Conservation (phyloP, 2,797 vertebrate genomes). For the Holocentrus rufus region DNA sequence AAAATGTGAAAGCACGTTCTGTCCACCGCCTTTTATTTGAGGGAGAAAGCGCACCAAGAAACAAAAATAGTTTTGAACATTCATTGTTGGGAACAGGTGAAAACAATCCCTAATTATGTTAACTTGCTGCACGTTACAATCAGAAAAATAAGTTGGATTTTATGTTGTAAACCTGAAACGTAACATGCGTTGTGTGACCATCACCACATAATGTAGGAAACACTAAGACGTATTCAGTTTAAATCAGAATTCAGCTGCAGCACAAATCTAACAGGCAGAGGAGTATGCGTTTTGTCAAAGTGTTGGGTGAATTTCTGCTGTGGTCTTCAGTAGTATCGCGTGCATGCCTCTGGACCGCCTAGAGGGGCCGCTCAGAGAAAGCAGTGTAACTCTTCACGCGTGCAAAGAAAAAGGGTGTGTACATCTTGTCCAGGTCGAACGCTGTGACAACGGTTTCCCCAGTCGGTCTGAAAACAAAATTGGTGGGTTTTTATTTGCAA, state of each 20-base stretch:
- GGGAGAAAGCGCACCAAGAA: slow-evolving; percentile 65
- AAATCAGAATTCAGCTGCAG: slow-evolving; percentile 63
- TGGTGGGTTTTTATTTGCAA: background rate
- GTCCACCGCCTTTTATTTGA: slow-evolving; percentile 71
- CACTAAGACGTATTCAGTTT: slow-evolving; percentile 40
- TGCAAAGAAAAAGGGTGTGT: slow-evolving; percentile 94
- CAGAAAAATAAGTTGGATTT: slow-evolving; percentile 71
- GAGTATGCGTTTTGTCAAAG: slow-evolving; percentile 32
- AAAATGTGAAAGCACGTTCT: background rate
- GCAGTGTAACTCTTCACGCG: slow-evolving; percentile 97
- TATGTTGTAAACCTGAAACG: slow-evolving; percentile 56
- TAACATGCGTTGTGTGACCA: slow-evolving; percentile 46
- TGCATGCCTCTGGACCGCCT: slow-evolving; percentile 63
- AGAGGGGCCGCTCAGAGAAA: slow-evolving; percentile 93
- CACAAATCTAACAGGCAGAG: slow-evolving; percentile 51
- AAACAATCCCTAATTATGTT: slow-evolving; percentile 63
- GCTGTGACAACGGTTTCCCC: slow-evolving; percentile 93
- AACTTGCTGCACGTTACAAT: slow-evolving; percentile 68
- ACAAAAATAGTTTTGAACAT: slow-evolving; percentile 67
- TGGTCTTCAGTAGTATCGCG: slow-evolving; percentile 32
- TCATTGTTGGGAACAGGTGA: slow-evolving; percentile 61
- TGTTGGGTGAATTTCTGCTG: slow-evolving; percentile 39
- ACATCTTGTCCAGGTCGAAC: slow-evolving; percentile 97
- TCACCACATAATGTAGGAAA: slow-evolving; percentile 39
- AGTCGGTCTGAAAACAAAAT: slow-evolving; percentile 81